A percentile compares a stretch with the other conserved stretches of the same genome.
phyloP scores from a whole-genome alignment of 2,888 invertebrate species.

The Coenonympha glycerion region DNA sequence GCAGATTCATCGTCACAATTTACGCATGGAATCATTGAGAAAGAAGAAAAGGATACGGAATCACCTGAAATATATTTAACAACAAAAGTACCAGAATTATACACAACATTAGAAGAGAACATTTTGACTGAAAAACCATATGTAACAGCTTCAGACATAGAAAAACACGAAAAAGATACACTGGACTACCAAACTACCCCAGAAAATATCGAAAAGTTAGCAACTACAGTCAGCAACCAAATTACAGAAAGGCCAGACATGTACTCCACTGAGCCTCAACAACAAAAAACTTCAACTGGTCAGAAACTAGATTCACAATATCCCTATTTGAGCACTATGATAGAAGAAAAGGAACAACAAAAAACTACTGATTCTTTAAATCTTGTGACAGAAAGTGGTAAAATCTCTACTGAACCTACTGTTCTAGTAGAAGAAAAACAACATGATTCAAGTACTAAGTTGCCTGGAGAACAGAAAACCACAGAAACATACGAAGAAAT shows the following conservation, averaged over 20 bases:
- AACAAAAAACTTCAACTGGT: background rate
- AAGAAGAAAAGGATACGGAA: slow-evolving; percentile 7
- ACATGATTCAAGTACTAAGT: background rate
- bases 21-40: slow-evolving; percentile 11
- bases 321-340: background rate
- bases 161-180: background rate
- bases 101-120: background rate
- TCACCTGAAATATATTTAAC: background rate
- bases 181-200: background rate
- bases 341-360: background rate
- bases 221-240: background rate
- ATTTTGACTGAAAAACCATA: background rate
- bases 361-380: background rate
- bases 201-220: background rate
- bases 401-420: background rate
- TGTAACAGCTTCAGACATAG: background rate
- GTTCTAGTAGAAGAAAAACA: background rate
- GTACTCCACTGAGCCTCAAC: background rate
- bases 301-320: slow-evolving; percentile 2
- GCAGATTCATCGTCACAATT: background rate
- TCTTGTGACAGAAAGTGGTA: background rate
- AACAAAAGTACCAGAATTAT: background rate
- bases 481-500: background rate
- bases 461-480: background rate
- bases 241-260: background rate